Evolutionary conservation across 2,797 vertebrate genomes (phyloP), one percentile per base, ranked within the genome.

Genomic region (Danio albolineatus): DNA sequence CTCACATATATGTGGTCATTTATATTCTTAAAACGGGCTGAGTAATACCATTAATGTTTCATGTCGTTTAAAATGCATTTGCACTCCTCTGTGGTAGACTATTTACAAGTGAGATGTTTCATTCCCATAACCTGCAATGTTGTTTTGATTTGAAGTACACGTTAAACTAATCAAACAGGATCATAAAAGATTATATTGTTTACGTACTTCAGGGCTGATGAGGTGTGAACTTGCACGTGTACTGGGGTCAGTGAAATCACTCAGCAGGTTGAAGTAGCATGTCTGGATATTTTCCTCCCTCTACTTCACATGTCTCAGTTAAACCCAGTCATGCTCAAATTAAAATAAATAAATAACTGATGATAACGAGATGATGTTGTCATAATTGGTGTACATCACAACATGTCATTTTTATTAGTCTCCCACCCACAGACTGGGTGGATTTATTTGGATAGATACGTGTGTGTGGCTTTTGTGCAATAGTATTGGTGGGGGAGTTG

Each of bases 401-500:
- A 57, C 41, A 8, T 19, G 66, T 28, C 17, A 19, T 56, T 8
- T 72, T 79, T 84, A 48, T 73, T 73, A 51, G 61, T 2, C 36
- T 67, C 59, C 17, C 62, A 21, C 56, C 53, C 54, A 88, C 87
- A 82, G 85, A 87, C 85, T 88, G 89, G 85, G 85, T 89, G 87
- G 88, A 84, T 71, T 76, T 86, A 84, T 85, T 89, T 84, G 82
- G 90, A 89, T 81, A 39, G 86, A 88, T 91, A 83, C 83, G 88
- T 87, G 86, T 87, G 86, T 87, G 86, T 87, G 61, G 85, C 73
- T 88, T 92, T 92, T 91, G 88, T 92, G 86, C 62, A 60, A 84
- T 86, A 85, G 84, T 39, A 38, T 51, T 73, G 62, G n/a, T n/a
- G 48, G 48, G 78, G 79, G 60, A 73, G 85, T 78, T 87, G 85